These are phyloP conservation scores for Zingel zingel DNA, from an alignment of 2,113 vertebrate genomes.

Conservation along the genomic window DNA sequence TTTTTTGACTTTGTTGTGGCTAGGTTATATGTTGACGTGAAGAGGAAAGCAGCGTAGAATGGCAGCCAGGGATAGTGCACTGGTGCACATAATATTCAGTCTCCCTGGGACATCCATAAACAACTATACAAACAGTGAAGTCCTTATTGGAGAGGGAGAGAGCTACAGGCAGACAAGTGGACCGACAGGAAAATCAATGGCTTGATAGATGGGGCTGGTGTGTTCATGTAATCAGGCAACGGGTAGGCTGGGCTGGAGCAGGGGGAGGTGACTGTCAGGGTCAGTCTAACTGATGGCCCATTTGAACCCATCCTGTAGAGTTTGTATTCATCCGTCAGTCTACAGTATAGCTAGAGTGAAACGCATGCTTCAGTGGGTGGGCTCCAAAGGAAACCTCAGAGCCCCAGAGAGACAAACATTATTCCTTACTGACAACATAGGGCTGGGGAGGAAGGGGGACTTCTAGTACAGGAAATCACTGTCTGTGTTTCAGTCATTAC, in stretches of 20 bases:
- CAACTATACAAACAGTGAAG: constrained; percentile 79
- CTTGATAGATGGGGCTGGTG: constrained; percentile 79
- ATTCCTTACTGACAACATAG: constrained; percentile 50
- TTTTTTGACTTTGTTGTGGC: background rate
- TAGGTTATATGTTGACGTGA: constrained; percentile 13
- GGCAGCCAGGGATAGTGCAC: constrained; percentile 30
- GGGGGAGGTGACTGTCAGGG: constrained; percentile 60
- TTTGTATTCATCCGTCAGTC: constrained; percentile 52
- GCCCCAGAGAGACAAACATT: constrained; percentile 34
- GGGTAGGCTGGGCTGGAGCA: constrained; percentile 47
- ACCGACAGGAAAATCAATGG: constrained; percentile 81
- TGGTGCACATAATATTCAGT: constrained; percentile 66
- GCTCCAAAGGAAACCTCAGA: constrained; percentile 41
- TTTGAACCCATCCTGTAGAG: constrained; percentile 65
- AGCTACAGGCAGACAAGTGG: constrained; percentile 75
- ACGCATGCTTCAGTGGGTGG: constrained; percentile 47
- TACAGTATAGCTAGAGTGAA: constrained; percentile 33
- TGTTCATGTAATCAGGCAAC: constrained; percentile 77
- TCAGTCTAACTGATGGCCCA: constrained; percentile 71
- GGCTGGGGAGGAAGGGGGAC: constrained; percentile 39
- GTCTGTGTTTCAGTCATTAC: constrained; percentile 54
- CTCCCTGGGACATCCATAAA: constrained; percentile 74
- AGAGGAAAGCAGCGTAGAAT: background rate
- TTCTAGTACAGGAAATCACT: constrained; percentile 56
- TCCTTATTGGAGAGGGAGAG: constrained; percentile 76